Base-by-base conservation (phyloP, 2,113 vertebrate species). In the Cinclus cinclus region DNA sequence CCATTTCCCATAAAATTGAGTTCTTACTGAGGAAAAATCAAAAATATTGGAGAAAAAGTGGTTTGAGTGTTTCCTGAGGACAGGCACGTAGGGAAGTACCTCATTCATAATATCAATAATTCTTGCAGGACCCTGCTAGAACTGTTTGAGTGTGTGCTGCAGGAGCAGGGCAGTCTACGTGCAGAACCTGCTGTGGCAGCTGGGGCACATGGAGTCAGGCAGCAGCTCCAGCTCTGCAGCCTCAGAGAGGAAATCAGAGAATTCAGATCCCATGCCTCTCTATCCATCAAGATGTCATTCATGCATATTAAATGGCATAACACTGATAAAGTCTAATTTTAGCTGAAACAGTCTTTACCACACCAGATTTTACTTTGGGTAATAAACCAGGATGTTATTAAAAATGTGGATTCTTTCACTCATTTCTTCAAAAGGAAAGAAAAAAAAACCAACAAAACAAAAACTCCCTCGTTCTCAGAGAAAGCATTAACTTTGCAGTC, bases 211-310 rank as follows among this genome's bases (percentile, higher is more conserved):
- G 94, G 92, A 77, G 69, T 12, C 10, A 0, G 73, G 92, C 50
- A 58, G 81, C 44, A 84, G 73, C 65, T 77, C 30, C 83, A 74
- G 89, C 73, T 94, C 80, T 5, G 15, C 23, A 76, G 74, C 62
- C 87, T 76, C 41, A 41, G 49, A 92, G 67, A 71, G 83, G 65
- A 86, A 83, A 92, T 50, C 78, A 62, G 35, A 73, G 56, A 83
- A 87, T 92, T 96, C 96, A 96, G n/a, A 94, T 80, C 47, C 9
- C 11, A 70, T 92, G 56, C 59, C 13, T 92, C 83, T 84, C 68
- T 89, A 88, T 83, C 80, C 82, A 78, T 81, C 69, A 75, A 88
- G 42, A 92, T 94, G 87, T 60, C 80, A 70, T 93, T 94, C 50
- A 44, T 59, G 53, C 50, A 31, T 74, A 93, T 82, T 75, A 82